Evolutionary conservation across 1,140 invertebrate species (phyloP).

Genomic region (Orchesella cincta): DNA sequence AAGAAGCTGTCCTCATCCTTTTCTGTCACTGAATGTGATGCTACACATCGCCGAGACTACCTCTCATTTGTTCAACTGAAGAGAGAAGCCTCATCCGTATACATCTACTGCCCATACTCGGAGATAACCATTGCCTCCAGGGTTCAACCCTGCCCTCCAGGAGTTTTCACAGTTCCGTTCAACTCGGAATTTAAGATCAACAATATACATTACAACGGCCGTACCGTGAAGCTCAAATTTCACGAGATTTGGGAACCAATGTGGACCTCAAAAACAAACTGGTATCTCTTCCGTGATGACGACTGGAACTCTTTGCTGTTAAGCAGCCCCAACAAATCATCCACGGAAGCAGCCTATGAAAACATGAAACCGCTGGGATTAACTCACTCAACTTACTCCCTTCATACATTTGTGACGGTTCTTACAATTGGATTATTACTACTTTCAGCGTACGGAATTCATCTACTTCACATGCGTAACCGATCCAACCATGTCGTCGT

Average conservation of each 20-base stretch:
- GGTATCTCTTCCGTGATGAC: background rate
- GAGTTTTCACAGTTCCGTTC: background rate
- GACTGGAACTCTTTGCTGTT: background rate
- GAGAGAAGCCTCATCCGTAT: background rate
- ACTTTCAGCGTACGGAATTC: too few species aligned
- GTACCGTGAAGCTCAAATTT: background rate
- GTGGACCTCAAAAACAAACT: background rate
- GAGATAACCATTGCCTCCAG: too few species aligned
- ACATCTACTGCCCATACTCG: background rate
- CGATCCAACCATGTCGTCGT: too few species aligned
- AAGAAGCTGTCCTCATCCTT: background rate
- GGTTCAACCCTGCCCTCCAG: background rate
- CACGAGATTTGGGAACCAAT: background rate
- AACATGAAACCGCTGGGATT: too few species aligned
- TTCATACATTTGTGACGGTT: too few species aligned
- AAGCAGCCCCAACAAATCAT: too few species aligned
- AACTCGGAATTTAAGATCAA: background rate
- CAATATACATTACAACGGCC: background rate
- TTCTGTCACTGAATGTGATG: background rate
- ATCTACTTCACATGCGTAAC: too few species aligned
- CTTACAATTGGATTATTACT: too few species aligned
- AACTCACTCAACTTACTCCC: too few species aligned
- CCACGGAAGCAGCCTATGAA: too few species aligned
- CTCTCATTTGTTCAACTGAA: constrained; percentile 20
- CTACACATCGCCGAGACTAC: background rate